Conservation (phyloP, 2,888 invertebrate species). For the Furcula furcula region DNA sequence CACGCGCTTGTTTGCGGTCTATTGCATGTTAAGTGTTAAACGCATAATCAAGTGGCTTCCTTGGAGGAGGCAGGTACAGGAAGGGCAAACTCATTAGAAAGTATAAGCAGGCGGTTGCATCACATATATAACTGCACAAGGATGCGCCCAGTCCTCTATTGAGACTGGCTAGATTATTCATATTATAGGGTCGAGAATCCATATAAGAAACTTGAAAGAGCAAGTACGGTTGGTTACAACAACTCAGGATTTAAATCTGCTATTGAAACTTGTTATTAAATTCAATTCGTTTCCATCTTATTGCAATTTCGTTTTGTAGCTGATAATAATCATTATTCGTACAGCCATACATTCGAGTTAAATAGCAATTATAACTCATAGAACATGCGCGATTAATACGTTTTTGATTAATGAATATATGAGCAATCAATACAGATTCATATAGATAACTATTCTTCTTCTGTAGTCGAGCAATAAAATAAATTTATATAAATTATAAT, state of each 20-base stretch:
- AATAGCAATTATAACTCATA: conserved; percentile 15
- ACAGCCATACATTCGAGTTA: conserved; percentile 11
- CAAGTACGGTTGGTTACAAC: conserved; percentile 19
- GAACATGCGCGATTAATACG: conserved; percentile 8
- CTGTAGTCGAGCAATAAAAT: too few species aligned
- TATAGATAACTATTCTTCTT: too few species aligned
- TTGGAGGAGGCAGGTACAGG: conserved; percentile 41
- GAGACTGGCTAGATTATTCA: conserved; percentile 38
- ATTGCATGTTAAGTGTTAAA: conserved; percentile 32
- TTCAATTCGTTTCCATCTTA: conserved; percentile 23
- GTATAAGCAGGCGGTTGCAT: conserved; percentile 52
- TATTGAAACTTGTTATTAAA: conserved; percentile 29
- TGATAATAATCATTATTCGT: conserved; percentile 19
- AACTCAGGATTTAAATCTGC: conserved; percentile 21
- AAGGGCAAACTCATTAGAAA: conserved; percentile 57
- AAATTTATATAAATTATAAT: too few species aligned
- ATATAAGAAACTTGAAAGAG: conserved; percentile 29
- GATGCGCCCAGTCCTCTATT: conserved; percentile 35
- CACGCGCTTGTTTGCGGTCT: too few species aligned
- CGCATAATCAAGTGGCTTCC: conserved; percentile 43
- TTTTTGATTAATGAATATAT: conserved; percentile 11
- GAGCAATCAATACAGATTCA: too few species aligned
- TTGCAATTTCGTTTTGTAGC: conserved; percentile 20
- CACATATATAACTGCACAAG: conserved; percentile 36
- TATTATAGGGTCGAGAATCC: conserved; percentile 24